Percentiles rank a stretch among this genome's conserved stretches.
phyloP scores from a whole-genome alignment of 2,888 invertebrate species.

The Drosophila melanocephala region DNA sequence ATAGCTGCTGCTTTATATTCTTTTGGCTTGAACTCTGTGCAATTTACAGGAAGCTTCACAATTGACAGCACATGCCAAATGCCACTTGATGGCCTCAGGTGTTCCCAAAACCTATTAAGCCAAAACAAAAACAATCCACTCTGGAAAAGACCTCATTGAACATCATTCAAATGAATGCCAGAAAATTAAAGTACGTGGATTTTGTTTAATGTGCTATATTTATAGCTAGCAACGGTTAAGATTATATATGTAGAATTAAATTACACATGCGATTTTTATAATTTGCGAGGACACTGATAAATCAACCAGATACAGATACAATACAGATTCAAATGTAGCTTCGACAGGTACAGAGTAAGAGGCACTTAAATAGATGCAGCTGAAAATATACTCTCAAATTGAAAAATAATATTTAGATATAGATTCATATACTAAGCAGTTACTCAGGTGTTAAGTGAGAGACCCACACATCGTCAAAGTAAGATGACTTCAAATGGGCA shows the following conservation, averaged over 20 bases:
- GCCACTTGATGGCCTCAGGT: constrained; percentile 16
- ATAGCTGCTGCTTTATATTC: constrained; percentile 22
- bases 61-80: constrained; percentile 56
- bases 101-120: constrained; percentile 5
- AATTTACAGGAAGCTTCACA: constrained; percentile 53
- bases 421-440: not conserved
- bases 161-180: not conserved
- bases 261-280: not conserved
- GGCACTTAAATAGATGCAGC: not conserved
- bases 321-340: not conserved
- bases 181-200: not conserved
- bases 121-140: not conserved
- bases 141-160: not conserved
- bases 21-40: constrained; percentile 40
- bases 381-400: not conserved
- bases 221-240: not conserved
- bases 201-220: not conserved
- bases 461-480: not conserved
- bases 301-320: too few species aligned
- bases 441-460: not conserved
- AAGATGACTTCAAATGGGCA: not conserved
- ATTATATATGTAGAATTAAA: not conserved
- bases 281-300: too few species aligned
- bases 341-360: not conserved
- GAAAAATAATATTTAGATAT: not conserved